Percentiles rank a stretch among this genome's conserved stretches.
Evolutionary conservation across 2,797 vertebrate genomes (phyloP).

Genomic region (Borostomias antarcticus): DNA sequence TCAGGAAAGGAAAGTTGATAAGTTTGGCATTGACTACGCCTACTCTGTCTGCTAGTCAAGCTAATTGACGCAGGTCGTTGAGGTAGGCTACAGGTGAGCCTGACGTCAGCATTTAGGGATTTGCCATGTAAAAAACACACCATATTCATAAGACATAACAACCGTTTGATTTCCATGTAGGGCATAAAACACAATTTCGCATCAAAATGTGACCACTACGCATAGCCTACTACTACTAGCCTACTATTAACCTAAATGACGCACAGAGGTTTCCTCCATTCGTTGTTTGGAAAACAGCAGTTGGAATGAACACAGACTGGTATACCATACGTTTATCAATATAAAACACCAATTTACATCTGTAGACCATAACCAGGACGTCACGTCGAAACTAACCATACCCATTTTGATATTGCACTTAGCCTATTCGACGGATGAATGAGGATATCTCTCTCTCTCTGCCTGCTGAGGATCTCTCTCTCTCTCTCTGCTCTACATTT

Average conservation of each 20-base stretch:
- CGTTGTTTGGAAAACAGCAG: slow-evolving; percentile 27
- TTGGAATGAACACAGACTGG: slow-evolving; percentile 34
- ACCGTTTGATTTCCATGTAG: not conserved
- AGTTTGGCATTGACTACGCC: not conserved
- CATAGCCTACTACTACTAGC: not conserved
- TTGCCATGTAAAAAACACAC: not conserved
- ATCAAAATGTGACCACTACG: not conserved
- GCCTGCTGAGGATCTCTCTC: not conserved
- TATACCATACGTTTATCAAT: slow-evolving; percentile 32
- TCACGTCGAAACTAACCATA: slow-evolving; percentile 29
- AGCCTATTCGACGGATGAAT: slow-evolving; percentile 12
- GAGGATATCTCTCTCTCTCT: not conserved
- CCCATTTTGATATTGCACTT: slow-evolving; percentile 56
- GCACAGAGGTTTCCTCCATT: slow-evolving; percentile 22
- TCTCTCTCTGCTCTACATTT: slow-evolving; percentile 20
- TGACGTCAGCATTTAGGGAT: not conserved
- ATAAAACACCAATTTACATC: slow-evolving; percentile 44
- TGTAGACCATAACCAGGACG: slow-evolving; percentile 14
- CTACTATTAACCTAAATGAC: slow-evolving; percentile 22
- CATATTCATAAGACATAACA: not conserved
- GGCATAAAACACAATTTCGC: not conserved
- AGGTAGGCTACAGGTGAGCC: not conserved
- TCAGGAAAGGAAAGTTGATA: not conserved
- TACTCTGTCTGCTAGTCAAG: not conserved
- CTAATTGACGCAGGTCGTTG: not conserved